Base-by-base conservation (phyloP, 1,140 invertebrate species). In the Anadara kagoshimensis region DNA sequence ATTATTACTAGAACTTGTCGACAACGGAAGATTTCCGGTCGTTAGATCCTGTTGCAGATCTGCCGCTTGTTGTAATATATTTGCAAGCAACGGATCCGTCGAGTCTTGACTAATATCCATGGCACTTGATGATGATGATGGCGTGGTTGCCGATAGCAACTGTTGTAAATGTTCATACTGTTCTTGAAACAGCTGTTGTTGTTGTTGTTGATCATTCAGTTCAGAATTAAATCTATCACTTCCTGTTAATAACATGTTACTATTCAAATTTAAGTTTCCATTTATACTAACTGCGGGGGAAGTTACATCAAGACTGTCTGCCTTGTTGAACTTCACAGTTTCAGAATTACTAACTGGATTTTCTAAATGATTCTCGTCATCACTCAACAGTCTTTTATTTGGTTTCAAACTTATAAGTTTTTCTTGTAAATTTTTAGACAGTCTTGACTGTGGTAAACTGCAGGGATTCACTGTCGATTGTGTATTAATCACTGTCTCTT, bases 401-500 rank as follows among this genome's bases (percentile, higher is more conserved):
- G 80, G 74, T 78, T 80, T 76, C 3, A 82, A 44, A 43, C 69
- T 76, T 18, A 82, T 41, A 5, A 83, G 53, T 67, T 83, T 83
- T 22, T 86, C 78, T 16, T 74, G 68, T 53, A 89, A 49, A 74
- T 85, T 86, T 76, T 76, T 82, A 0, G 86, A 83, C 20, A 86
- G 75, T 45, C 85, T 78, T 29, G 73, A 73, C 65, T 88, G 86
- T 3, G 88, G 88, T 11, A 82, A 69, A 1, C 71, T 81, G 26
- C 80, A 83, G 10, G 87, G 86, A 56, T 86, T 82, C 43, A 76
- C 65, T 4, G 79, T 78, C 45, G 84, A 78, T 18, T 77, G 64
- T 0, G 84, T 85, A 59, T 85, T 85, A 16, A 87, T 81, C 67
- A 94, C 92, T 2, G 91, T 91, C 51, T 94, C 92, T 59, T 93